These are phyloP conservation scores for Macrosiphum euphorbiae DNA, from an alignment of 2,888 invertebrate species.

Conservation along the genomic window DNA sequence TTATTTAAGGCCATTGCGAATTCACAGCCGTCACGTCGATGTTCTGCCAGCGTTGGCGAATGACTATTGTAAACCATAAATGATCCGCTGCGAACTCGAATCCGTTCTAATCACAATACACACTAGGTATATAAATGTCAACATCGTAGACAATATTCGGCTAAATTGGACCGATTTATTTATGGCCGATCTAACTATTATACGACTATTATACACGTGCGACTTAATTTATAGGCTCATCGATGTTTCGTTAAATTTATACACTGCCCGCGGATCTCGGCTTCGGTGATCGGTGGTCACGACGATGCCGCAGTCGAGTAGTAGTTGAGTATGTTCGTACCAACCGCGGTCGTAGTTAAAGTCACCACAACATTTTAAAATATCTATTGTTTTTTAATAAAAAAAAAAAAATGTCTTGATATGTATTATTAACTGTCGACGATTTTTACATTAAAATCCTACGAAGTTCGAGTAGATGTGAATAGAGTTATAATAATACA, in stretches of 20 bases:
- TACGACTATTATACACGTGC: neutral
- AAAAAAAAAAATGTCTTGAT: neutral
- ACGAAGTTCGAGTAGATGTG: neutral
- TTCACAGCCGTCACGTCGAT: slow-evolving; percentile 40
- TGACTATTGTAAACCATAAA: neutral
- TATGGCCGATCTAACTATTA: neutral
- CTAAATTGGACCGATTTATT: slow-evolving; percentile 33
- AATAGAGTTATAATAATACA: neutral
- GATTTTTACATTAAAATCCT: neutral
- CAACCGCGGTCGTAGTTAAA: neutral
- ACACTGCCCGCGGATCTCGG: neutral
- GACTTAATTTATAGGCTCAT: slow-evolving; percentile 4
- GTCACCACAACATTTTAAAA: neutral
- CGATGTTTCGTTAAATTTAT: neutral
- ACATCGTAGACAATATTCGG: neutral
- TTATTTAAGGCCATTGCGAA: slow-evolving; percentile 45
- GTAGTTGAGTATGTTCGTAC: neutral
- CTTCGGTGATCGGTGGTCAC: neutral
- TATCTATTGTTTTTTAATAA: neutral
- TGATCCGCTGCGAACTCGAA: neutral
- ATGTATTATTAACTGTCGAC: too few relatives aligned
- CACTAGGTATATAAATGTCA: slow-evolving; percentile 29
- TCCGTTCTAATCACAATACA: slow-evolving; percentile 31
- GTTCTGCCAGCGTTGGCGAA: slow-evolving; percentile 3
- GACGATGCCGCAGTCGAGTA: neutral